Evolutionary conservation across 2,113 vertebrate species (phyloP).

Genomic region (Cygnus buccinator): DNA sequence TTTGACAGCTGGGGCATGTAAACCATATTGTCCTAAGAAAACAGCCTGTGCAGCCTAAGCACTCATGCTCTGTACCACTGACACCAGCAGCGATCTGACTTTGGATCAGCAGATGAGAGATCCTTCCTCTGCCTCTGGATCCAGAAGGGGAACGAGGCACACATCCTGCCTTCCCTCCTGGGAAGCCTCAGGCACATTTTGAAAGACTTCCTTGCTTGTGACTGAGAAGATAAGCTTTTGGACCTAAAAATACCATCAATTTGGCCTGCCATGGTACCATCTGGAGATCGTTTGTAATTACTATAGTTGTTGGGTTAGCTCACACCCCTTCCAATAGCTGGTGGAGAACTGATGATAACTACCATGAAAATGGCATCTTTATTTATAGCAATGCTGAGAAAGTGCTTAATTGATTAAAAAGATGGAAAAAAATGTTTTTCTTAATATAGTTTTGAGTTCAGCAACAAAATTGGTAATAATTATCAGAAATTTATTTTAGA

Average conservation of each 20-base stretch:
- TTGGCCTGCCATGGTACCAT: conserved; percentile 10
- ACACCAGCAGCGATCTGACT: not conserved
- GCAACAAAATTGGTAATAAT: conserved; percentile 27
- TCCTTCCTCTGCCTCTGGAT: not conserved
- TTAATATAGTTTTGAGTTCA: conserved; percentile 9
- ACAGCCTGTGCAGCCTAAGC: not conserved
- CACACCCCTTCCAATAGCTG: not conserved
- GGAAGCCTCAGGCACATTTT: not conserved
- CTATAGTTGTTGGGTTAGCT: not conserved
- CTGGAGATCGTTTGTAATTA: conserved; percentile 52
- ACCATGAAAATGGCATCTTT: not conserved
- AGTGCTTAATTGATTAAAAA: conserved; percentile 37
- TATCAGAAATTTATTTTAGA: not conserved
- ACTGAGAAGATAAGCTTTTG: not conserved
- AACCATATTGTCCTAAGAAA: not conserved
- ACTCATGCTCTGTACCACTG: rapidly evolving
- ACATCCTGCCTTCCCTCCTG: rapidly evolving
- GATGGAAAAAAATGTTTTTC: conserved; percentile 24
- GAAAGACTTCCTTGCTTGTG: not conserved
- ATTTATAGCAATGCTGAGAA: conserved; percentile 27
- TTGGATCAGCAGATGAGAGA: rapidly evolving
- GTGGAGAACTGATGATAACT: not conserved
- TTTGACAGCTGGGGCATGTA: not conserved
- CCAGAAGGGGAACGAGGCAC: not conserved
- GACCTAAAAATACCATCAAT: not conserved